Evolutionary conservation across 2,113 vertebrate genomes (phyloP).

Genomic region (Bufo bufo): DNA sequence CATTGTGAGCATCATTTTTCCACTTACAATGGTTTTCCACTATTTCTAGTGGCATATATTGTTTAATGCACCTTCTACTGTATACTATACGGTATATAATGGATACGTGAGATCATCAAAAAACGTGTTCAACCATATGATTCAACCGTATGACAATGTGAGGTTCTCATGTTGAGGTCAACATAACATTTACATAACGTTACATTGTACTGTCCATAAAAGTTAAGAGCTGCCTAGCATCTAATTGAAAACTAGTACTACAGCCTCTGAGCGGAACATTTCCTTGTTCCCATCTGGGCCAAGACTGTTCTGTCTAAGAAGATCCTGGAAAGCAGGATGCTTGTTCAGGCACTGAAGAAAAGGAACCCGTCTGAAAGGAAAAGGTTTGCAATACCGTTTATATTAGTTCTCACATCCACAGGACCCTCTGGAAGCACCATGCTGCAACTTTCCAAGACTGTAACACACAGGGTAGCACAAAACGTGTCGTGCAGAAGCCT

Average conservation of each 20-base stretch:
- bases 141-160: not conserved
- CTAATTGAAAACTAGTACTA: not conserved
- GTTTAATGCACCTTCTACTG: no score
- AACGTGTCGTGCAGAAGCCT: no score
- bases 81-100: not conserved
- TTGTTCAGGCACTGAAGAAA: not conserved
- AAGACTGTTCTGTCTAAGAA: not conserved
- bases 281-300: not conserved
- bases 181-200: not conserved
- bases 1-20: no score
- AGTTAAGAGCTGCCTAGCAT: not conserved
- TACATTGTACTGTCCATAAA: not conserved
- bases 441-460: not conserved
- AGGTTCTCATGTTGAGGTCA: not conserved
- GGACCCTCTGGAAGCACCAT: not conserved
- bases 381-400: not conserved
- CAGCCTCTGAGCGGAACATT: not conserved
- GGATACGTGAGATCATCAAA: not conserved
- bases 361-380: not conserved
- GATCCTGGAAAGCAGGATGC: slow-evolving; percentile 12
- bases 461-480: not conserved
- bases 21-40: no score
- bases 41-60: no score
- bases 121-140: not conserved
- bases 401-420: not conserved